phyloP scores from a whole-genome alignment of 2,888 invertebrate genomes.

The Chrysolina haemoptera region DNA sequence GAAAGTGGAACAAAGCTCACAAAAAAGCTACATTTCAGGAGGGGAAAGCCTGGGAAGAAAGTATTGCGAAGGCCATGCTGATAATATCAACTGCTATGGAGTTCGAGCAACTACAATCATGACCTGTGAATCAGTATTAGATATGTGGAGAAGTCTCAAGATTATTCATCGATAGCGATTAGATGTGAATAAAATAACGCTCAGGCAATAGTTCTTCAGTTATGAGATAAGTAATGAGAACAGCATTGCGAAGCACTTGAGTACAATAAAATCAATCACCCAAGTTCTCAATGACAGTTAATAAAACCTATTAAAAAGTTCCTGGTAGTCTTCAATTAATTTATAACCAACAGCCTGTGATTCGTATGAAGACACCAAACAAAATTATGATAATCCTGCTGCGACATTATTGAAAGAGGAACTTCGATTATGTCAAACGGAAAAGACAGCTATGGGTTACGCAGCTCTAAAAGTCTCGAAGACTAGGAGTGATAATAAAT shows the following conservation, averaged over 20 bases:
- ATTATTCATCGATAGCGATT: not conserved
- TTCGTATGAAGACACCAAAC: not conserved
- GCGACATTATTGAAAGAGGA: slow-evolving; percentile 6
- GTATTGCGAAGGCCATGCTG: not conserved
- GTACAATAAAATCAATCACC: not conserved
- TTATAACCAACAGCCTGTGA: not conserved
- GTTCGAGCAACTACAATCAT: not conserved
- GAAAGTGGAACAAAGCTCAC: too few species aligned
- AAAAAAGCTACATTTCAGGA: not conserved
- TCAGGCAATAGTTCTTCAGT: not conserved
- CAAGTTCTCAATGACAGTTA: not conserved
- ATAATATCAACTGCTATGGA: not conserved
- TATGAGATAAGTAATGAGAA: not conserved
- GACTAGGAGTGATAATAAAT: too few species aligned
- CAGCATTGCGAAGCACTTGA: not conserved
- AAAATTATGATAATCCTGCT: not conserved
- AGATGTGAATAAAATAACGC: not conserved
- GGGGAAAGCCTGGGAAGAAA: not conserved
- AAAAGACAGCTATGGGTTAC: not conserved
- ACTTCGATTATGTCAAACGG: not conserved
- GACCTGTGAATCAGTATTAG: not conserved
- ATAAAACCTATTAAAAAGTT: not conserved
- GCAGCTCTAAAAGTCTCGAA: too few species aligned
- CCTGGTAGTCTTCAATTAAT: not conserved
- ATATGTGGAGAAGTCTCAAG: not conserved